Evolutionary conservation across 2,797 vertebrate species (phyloP).

Genomic region (Leptatherina wallacei): DNA sequence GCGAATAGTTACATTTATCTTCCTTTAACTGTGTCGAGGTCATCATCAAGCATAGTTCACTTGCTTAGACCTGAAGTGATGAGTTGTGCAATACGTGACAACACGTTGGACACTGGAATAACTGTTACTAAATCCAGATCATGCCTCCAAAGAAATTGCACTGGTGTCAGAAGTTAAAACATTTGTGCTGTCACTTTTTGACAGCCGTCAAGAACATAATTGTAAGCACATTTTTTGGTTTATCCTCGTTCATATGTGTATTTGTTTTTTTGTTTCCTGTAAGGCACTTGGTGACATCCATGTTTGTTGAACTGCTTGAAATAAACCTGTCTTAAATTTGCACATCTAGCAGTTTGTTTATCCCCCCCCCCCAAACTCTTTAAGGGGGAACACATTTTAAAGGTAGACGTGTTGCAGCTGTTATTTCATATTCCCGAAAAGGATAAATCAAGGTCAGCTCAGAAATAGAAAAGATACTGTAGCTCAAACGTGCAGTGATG

Average conservation of each 20-base stretch:
- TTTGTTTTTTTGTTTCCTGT: conserved; percentile 62
- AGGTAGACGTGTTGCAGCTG: conserved; percentile 13
- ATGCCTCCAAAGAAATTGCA: conserved; percentile 53
- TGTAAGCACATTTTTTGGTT: conserved; percentile 58
- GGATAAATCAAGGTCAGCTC: conserved; percentile 12
- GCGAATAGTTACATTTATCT: conserved; percentile 54
- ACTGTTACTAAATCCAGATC: conserved; percentile 54
- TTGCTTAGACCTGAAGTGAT: conserved; percentile 65
- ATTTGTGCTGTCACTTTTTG: conserved; percentile 47
- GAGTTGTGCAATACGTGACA: conserved; percentile 70
- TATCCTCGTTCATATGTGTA: conserved; percentile 51
- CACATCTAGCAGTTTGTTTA: conserved; percentile 32
- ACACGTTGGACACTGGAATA: conserved; percentile 52
- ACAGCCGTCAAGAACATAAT: conserved; percentile 58
- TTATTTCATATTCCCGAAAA: conserved; percentile 25
- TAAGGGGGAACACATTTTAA: conserved; percentile 10
- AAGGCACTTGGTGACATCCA: conserved; percentile 65
- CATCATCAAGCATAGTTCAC: conserved; percentile 56
- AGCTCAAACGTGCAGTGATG: neutral
- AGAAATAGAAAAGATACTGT: neutral
- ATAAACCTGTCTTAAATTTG: conserved; percentile 80
- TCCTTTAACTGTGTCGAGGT: conserved; percentile 56
- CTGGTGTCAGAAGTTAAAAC: conserved; percentile 65
- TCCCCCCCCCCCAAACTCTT: conserved; percentile 25
- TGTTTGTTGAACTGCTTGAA: conserved; percentile 65